Evolutionary conservation across 2,888 invertebrate species (phyloP).

Genomic region (Drosophila basisetae): DNA sequence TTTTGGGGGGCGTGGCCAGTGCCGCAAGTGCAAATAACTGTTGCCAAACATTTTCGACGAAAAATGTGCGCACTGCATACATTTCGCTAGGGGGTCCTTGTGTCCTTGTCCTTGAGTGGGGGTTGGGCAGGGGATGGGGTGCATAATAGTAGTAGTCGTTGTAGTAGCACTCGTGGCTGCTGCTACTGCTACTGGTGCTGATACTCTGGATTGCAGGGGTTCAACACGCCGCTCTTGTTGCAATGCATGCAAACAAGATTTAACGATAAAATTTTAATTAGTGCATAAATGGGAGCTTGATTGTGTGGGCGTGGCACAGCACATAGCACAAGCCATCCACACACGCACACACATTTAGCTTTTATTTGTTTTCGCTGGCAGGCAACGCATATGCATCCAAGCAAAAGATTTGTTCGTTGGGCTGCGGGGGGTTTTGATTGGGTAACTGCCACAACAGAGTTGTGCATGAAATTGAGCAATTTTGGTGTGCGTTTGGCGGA

Average conservation of each 20-base stretch:
- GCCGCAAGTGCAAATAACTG: slow-evolving; percentile 51
- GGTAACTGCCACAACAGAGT: slow-evolving; percentile 20
- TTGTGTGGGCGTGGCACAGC: slow-evolving; percentile 77
- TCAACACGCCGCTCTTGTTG: slow-evolving; percentile 63
- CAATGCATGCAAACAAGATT: slow-evolving; percentile 81
- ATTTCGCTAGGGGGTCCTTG: slow-evolving; percentile 25
- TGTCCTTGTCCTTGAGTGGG: too few relatives aligned
- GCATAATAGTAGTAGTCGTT: not conserved
- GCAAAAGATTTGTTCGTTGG: not conserved
- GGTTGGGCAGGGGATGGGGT: not conserved
- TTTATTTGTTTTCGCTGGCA: slow-evolving; percentile 69
- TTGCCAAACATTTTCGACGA: slow-evolving; percentile 76
- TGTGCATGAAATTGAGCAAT: slow-evolving; percentile 75
- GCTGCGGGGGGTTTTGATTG: not conserved
- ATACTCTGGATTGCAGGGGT: slow-evolving; percentile 27
- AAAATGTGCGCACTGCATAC: slow-evolving; percentile 73
- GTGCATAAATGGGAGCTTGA: slow-evolving; percentile 80
- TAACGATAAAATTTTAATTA: slow-evolving; percentile 81
- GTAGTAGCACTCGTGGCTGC: slow-evolving; percentile 8
- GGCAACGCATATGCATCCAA: slow-evolving; percentile 37
- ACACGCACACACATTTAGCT: slow-evolving; percentile 41
- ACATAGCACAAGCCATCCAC: slow-evolving; percentile 42
- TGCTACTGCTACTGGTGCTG: not conserved
- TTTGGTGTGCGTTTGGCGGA: slow-evolving; percentile 31
- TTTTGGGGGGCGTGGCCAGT: not conserved